phyloP scores from a whole-genome alignment of 2,113 vertebrate genomes.

The Pteronura brasiliensis region DNA sequence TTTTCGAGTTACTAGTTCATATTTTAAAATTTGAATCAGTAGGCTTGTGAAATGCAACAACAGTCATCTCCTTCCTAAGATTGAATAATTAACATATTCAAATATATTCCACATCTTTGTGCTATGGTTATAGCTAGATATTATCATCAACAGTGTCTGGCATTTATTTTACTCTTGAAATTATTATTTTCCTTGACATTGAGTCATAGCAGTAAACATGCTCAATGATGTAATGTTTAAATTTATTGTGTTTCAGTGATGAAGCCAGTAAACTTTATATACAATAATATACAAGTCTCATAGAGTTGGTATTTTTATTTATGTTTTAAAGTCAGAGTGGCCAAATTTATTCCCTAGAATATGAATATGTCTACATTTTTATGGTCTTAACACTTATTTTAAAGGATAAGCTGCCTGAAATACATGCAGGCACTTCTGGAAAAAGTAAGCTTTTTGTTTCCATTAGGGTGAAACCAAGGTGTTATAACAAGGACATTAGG shows the following conservation, averaged over 20 bases:
- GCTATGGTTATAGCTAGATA: neutral
- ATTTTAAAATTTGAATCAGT: neutral
- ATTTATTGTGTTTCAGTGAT: neutral
- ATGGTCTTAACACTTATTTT: neutral
- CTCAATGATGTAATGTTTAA: neutral
- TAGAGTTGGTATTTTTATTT: neutral
- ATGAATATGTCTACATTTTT: neutral
- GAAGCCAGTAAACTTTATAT: neutral
- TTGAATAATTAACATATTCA: neutral
- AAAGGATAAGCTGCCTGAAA: neutral
- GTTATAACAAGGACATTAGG: neutral
- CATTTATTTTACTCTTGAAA: slow-evolving; percentile 10
- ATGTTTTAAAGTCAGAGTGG: neutral
- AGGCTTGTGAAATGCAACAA: neutral
- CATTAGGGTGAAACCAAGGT: neutral
- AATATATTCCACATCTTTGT: neutral
- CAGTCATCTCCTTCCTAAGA: neutral
- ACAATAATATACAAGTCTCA: neutral
- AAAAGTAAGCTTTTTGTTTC: slow-evolving; percentile 9
- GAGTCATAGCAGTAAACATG: slow-evolving; percentile 2
- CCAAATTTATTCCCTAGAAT: neutral
- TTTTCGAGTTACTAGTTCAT: neutral
- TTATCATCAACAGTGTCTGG: neutral
- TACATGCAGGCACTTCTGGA: neutral
- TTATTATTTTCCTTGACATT: slow-evolving; percentile 10